Conservation (phyloP, 2,888 invertebrate species). For the Erebia palarica region DNA sequence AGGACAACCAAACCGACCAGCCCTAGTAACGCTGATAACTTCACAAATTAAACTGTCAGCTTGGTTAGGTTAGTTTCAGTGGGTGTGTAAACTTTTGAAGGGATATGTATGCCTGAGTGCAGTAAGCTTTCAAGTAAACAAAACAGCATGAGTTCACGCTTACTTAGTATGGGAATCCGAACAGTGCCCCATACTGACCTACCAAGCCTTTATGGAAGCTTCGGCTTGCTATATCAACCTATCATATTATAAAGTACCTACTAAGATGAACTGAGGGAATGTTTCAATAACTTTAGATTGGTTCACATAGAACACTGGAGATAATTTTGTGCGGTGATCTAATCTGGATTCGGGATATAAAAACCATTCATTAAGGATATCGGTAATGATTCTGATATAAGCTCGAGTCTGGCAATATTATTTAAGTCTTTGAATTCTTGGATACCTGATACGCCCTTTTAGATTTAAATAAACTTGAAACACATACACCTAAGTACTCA, state of each 20-base stretch:
- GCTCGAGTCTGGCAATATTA: too few relatives aligned
- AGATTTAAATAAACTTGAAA: too few relatives aligned
- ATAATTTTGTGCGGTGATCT: too few relatives aligned
- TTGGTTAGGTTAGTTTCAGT: not conserved
- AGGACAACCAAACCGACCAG: not conserved
- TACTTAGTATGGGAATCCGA: not conserved
- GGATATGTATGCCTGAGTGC: not conserved
- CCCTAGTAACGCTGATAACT: not conserved
- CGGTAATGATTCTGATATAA: too few relatives aligned
- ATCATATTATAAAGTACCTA: too few relatives aligned
- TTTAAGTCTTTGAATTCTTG: too few relatives aligned
- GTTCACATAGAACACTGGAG: not conserved
- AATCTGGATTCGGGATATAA: too few relatives aligned
- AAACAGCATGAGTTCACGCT: not conserved
- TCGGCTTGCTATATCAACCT: not conserved
- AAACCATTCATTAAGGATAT: too few relatives aligned
- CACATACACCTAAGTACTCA: too few relatives aligned
- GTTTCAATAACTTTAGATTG: not conserved
- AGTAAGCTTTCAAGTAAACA: slow-evolving; percentile 1
- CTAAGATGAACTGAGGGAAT: not conserved
- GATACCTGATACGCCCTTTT: too few relatives aligned
- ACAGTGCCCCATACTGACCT: not conserved
- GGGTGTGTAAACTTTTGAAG: not conserved
- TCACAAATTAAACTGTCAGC: not conserved
- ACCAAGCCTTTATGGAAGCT: not conserved